Percentiles rank a stretch among this genome's conserved stretches.
phyloP scores from a whole-genome alignment of 2,797 vertebrate genomes.

The Lophotriccus pileatus region DNA sequence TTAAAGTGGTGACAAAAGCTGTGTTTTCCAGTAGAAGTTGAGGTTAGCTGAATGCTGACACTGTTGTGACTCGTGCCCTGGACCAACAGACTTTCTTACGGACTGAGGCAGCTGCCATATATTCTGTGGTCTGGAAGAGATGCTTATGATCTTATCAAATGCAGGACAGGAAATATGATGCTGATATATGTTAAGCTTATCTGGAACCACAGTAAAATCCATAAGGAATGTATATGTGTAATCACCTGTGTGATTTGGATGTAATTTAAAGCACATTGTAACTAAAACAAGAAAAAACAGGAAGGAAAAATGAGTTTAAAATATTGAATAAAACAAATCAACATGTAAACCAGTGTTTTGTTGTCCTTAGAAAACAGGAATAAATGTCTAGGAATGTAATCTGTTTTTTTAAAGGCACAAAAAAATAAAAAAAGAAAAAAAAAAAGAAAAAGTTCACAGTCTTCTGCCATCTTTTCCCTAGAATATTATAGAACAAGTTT shows the following conservation, averaged over 20 bases:
- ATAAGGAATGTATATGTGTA: background rate
- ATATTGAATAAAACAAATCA: background rate
- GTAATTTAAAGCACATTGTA: background rate
- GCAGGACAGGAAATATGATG: background rate
- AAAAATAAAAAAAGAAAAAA: background rate
- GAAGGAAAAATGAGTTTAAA: background rate
- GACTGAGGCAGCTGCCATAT: background rate
- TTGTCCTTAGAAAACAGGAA: background rate
- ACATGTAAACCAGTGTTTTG: background rate
- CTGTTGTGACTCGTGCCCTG: background rate
- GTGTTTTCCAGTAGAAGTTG: background rate
- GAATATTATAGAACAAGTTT: background rate
- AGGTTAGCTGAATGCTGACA: background rate
- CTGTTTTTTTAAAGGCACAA: background rate
- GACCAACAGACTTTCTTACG: background rate
- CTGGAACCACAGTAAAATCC: background rate
- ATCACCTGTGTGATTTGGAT: background rate
- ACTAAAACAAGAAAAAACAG: background rate
- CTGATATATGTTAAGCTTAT: background rate
- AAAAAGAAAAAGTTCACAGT: background rate
- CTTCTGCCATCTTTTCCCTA: background rate
- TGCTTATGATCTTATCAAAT: background rate
- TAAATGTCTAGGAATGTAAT: background rate
- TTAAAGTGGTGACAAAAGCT: background rate
- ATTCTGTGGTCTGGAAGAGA: background rate